Evolutionary conservation across 2,888 invertebrate species (phyloP).

Genomic region (Athalia circularis): DNA sequence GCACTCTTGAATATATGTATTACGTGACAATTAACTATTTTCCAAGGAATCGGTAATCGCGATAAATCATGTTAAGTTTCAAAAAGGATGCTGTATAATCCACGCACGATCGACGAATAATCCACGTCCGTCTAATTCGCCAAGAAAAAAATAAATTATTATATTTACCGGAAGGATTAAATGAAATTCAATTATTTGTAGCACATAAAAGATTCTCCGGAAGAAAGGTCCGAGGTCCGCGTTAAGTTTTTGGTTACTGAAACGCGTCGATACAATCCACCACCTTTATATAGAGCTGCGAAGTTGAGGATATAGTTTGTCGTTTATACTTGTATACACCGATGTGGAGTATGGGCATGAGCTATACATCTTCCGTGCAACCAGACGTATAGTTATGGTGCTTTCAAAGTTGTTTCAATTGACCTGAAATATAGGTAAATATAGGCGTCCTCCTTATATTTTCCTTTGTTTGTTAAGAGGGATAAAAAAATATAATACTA

Average conservation of each 20-base stretch:
- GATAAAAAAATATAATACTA: background rate
- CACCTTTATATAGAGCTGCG: constrained; percentile 33
- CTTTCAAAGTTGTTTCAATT: background rate
- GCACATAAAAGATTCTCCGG: background rate
- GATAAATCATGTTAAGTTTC: no score
- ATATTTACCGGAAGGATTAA: background rate
- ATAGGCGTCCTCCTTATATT: no score
- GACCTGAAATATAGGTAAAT: no score
- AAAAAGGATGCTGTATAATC: no score
- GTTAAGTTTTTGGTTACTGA: constrained; percentile 30
- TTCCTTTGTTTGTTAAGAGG: background rate
- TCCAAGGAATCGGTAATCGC: no score
- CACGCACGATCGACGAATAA: no score
- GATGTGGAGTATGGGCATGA: constrained; percentile 8
- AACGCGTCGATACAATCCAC: constrained; percentile 9
- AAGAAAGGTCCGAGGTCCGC: constrained; percentile 29
- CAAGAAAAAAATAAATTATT: background rate
- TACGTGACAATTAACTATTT: background rate
- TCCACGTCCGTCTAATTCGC: no score
- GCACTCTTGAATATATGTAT: background rate
- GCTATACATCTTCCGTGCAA: background rate
- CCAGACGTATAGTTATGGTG: background rate
- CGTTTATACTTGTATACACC: constrained; percentile 2
- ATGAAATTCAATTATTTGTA: background rate
- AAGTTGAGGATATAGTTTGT: constrained; percentile 18